Evolutionary conservation across 2,113 vertebrate species (phyloP).

Genomic region (Seriola aureovittata): DNA sequence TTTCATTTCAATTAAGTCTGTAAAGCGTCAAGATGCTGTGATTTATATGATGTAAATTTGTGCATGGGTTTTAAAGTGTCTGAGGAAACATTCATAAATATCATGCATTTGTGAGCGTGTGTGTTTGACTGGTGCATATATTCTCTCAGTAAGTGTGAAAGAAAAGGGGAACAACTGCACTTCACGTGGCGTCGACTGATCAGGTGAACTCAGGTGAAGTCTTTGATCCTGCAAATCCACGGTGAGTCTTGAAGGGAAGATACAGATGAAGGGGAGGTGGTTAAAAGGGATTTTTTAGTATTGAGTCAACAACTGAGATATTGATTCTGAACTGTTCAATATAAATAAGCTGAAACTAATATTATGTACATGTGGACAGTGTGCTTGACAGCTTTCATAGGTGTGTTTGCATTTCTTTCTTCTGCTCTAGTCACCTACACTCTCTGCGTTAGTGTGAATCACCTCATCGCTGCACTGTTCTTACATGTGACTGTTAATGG

Average conservation of each 20-base stretch:
- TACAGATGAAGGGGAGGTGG: constrained; percentile 24
- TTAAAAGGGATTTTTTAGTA: constrained; percentile 37
- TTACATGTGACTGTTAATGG: constrained; percentile 35
- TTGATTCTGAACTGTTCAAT: constrained; percentile 23
- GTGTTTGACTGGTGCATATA: not conserved
- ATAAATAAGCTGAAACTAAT: constrained; percentile 2
- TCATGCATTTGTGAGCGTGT: not conserved
- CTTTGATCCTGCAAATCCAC: constrained; percentile 43
- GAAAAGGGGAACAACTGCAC: not conserved
- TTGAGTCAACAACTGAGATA: constrained; percentile 33
- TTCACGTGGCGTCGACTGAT: not conserved
- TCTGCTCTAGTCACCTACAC: not conserved
- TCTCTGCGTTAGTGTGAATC: not conserved
- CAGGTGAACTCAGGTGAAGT: constrained; percentile 43
- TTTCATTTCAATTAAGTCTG: not conserved
- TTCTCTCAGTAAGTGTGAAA: not conserved
- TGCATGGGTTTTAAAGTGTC: not conserved
- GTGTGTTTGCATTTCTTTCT: not conserved
- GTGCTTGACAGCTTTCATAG: constrained; percentile 2
- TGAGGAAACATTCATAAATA: constrained; percentile 10
- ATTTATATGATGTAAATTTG: constrained; percentile 26
- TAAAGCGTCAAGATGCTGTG: constrained; percentile 5
- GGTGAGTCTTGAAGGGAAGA: constrained; percentile 38
- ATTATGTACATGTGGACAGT: constrained; percentile 1
- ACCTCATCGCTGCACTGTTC: not conserved